These are phyloP conservation scores for Zoroaster sp. DNA, from an alignment of 53 echinoderm and acorn worm species.

Conservation along the genomic window DNA sequence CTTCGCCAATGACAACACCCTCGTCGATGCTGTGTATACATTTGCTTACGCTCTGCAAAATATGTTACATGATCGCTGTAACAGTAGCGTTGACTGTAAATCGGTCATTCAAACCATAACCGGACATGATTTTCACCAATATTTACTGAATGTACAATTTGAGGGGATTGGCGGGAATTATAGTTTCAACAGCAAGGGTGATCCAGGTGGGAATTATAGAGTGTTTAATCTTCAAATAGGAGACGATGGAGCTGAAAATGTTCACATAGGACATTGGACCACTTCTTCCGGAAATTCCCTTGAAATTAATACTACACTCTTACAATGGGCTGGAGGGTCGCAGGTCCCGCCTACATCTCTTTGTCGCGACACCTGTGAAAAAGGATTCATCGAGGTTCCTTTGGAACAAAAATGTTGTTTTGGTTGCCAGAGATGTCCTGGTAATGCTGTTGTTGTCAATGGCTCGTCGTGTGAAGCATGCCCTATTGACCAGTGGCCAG, in stretches of 20 bases:
- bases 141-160: slow-evolving; percentile 9
- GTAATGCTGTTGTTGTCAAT: slow-evolving; percentile 61
- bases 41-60: slow-evolving; percentile 35
- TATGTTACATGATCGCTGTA: background rate
- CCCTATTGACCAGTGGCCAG: slow-evolving; percentile 62
- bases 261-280: background rate
- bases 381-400: slow-evolving; percentile 47
- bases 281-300: background rate
- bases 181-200: slow-evolving; percentile 22
- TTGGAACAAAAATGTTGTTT: slow-evolving; percentile 77
- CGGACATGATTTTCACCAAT: background rate
- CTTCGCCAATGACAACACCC: background rate
- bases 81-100: background rate
- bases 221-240: background rate
- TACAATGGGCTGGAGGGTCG: slow-evolving; percentile 9
- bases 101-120: background rate
- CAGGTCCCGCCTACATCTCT: slow-evolving; percentile 46
- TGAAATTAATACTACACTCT: background rate
- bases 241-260: background rate
- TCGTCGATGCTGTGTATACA: slow-evolving; percentile 26
- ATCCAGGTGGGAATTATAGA: slow-evolving; percentile 22
- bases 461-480: slow-evolving; percentile 60
- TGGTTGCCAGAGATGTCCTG: slow-evolving; percentile 68
- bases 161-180: slow-evolving; percentile 3
- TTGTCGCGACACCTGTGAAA: slow-evolving; percentile 73